Percentiles rank a stretch among this genome's conserved stretches.
Evolutionary conservation across 2,888 invertebrate genomes (phyloP).

Genomic region (Pterobdella sp.): DNA sequence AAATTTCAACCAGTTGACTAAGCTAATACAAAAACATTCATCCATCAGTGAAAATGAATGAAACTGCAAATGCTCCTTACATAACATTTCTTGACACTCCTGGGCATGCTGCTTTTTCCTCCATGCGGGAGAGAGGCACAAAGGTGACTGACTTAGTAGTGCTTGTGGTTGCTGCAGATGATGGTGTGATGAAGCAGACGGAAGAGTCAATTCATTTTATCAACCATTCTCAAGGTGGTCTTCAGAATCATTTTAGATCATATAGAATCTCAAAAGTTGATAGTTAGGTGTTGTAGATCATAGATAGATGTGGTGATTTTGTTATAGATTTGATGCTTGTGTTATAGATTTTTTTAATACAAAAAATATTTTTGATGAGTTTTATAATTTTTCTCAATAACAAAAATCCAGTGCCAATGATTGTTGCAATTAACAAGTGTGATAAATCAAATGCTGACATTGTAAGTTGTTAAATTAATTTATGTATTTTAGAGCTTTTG

Average conservation of each 20-base stretch:
- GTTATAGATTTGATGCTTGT: background rate
- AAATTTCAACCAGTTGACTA: no score
- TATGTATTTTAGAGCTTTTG: no score
- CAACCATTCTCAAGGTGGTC: conserved; percentile 41
- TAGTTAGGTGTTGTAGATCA: background rate
- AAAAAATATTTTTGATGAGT: no score
- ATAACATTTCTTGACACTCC: conserved; percentile 96
- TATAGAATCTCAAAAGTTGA: background rate
- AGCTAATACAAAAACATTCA: no score
- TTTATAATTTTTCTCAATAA: no score
- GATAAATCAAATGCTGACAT: conserved; percentile 84
- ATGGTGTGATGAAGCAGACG: conserved; percentile 97
- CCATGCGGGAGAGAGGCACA: conserved; percentile 91
- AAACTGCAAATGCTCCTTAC: conserved; percentile 65
- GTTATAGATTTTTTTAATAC: conserved; percentile 42
- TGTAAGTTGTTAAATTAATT: conserved; percentile 58
- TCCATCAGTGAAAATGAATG: conserved; percentile 61
- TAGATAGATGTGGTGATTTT: background rate
- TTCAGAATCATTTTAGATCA: no score
- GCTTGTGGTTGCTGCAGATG: conserved; percentile 86
- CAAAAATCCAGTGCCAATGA: conserved; percentile 80
- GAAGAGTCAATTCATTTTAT: conserved; percentile 66
- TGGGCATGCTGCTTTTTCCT: conserved; percentile 91
- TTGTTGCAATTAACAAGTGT: conserved; percentile 96
- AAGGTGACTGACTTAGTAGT: conserved; percentile 87